Conservation (phyloP, 2,888 invertebrate species). For the Neria commutata region DNA sequence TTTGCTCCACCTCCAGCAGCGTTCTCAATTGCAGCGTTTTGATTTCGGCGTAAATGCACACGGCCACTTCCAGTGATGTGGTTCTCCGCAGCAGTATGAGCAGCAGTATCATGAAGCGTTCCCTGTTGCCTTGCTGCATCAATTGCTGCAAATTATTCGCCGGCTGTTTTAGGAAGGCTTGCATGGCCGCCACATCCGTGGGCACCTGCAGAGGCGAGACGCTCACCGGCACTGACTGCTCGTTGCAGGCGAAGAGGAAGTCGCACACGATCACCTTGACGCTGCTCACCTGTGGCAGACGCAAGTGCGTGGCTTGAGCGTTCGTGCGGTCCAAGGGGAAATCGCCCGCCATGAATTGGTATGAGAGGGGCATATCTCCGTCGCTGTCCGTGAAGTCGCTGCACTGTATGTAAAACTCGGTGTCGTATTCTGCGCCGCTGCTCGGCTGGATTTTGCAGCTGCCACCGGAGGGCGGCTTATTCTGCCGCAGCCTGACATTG, state of each 20-base stretch:
- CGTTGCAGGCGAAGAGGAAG: conserved; percentile 31
- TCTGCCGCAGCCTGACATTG: conserved; percentile 21
- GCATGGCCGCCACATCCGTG: conserved; percentile 1
- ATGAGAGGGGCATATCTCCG: conserved; percentile 29
- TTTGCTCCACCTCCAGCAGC: conserved; percentile 34
- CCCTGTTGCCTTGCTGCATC: conserved; percentile 25
- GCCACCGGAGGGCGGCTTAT: conserved; percentile 34
- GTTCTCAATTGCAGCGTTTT: conserved; percentile 19
- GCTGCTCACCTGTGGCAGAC: conserved; percentile 13
- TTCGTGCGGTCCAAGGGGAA: conserved; percentile 33
- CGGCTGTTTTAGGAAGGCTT: conserved; percentile 12
- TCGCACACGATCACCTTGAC: conserved; percentile 37
- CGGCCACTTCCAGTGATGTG: conserved; percentile 2
- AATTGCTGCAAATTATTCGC: conserved; percentile 23
- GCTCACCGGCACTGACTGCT: conserved; percentile 17
- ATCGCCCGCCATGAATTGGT: conserved; percentile 27
- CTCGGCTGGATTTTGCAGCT: conserved; percentile 29
- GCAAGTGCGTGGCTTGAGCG: conserved; percentile 13
- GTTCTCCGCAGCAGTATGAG: conserved; percentile 20
- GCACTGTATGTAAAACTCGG: conserved; percentile 37
- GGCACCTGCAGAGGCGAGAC: conserved; percentile 23
- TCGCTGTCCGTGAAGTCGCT: conserved; percentile 31
- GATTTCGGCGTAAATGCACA: conserved; percentile 19
- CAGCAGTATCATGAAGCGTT: conserved; percentile 24
- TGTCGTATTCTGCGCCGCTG: conserved; percentile 33